Evolutionary conservation across 2,888 invertebrate species (phyloP).

Genomic region (Nomada ruficornis): DNA sequence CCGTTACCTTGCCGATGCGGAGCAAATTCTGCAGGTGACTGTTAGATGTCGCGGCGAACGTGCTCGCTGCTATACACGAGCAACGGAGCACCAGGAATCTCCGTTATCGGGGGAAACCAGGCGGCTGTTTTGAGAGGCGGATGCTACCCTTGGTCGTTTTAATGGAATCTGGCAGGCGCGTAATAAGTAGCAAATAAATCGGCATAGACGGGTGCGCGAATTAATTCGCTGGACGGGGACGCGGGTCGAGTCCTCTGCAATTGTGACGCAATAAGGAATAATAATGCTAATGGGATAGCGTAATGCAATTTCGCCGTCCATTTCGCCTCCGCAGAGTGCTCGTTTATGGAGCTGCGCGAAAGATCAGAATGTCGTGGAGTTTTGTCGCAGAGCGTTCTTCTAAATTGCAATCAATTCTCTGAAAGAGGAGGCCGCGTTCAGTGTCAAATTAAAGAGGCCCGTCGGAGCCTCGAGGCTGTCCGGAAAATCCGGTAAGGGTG

Average conservation of each 20-base stretch:
- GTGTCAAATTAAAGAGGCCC: background rate
- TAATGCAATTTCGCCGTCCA: constrained; percentile 26
- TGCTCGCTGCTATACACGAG: background rate
- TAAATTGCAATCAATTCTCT: background rate
- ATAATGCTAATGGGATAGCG: constrained; percentile 35
- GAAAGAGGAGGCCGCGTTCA: no score
- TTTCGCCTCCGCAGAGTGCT: constrained; percentile 6
- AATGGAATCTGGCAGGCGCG: constrained; percentile 8
- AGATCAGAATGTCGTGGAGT: constrained; percentile 23
- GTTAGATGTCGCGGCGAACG: constrained; percentile 65
- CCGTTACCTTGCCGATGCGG: constrained; percentile 28
- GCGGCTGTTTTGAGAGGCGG: background rate
- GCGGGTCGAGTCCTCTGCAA: constrained; percentile 14
- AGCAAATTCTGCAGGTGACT: constrained; percentile 37
- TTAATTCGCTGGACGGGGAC: constrained; percentile 6
- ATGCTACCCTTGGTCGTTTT: background rate
- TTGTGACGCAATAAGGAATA: constrained; percentile 44
- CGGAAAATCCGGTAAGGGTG: background rate
- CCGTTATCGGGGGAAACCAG: constrained; percentile 39
- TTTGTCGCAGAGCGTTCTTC: background rate
- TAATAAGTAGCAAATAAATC: background rate
- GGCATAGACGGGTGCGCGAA: background rate
- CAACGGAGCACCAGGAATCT: constrained; percentile 19
- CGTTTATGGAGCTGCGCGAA: constrained; percentile 17
- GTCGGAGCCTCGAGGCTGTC: background rate